Evolutionary conservation across 1,140 invertebrate genomes (phyloP).

Genomic region (Drosophila carrolli): DNA sequence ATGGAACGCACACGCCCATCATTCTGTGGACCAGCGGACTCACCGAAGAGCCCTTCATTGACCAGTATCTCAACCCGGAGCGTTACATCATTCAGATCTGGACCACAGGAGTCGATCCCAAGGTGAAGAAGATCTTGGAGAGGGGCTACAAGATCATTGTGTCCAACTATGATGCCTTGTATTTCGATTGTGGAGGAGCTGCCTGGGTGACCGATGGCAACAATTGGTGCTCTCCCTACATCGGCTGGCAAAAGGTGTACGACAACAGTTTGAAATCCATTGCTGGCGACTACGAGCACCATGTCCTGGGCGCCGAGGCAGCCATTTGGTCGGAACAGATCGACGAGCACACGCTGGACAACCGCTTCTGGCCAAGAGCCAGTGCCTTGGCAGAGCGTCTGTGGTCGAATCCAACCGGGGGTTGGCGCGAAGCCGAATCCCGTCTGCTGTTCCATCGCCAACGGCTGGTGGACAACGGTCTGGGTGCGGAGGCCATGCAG

Average conservation of each 20-base stretch:
- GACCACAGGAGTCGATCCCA: slow-evolving; percentile 88
- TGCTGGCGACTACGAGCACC: slow-evolving; percentile 85
- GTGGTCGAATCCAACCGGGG: slow-evolving; percentile 89
- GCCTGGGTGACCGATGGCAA: slow-evolving; percentile 88
- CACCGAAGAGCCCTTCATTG: slow-evolving; percentile 88
- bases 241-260: slow-evolving; percentile 94
- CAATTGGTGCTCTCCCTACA: slow-evolving; percentile 95
- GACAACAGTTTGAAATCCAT: slow-evolving; percentile 89
- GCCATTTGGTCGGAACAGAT: slow-evolving; percentile 93
- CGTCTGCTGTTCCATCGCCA: slow-evolving; percentile 90
- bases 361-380: slow-evolving; percentile 91
- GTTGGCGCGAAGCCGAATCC: slow-evolving; percentile 88
- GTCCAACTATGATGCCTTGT: slow-evolving; percentile 93
- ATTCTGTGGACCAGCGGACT: slow-evolving; percentile 94
- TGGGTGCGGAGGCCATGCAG: slow-evolving; percentile 89
- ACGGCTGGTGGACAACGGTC: slow-evolving; percentile 88
- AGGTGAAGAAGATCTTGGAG: slow-evolving; percentile 88
- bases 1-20: slow-evolving; percentile 85
- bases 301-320: slow-evolving; percentile 90
- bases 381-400: slow-evolving; percentile 92
- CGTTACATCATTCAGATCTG: slow-evolving; percentile 93
- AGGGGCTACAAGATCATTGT: slow-evolving; percentile 91
- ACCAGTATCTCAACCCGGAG: slow-evolving; percentile 88
- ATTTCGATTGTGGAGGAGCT: slow-evolving; percentile 92
- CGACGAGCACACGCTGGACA: slow-evolving; percentile 88